Evolutionary conservation across 2,113 vertebrate genomes (phyloP).

Genomic region (Paratilapia polleni): DNA sequence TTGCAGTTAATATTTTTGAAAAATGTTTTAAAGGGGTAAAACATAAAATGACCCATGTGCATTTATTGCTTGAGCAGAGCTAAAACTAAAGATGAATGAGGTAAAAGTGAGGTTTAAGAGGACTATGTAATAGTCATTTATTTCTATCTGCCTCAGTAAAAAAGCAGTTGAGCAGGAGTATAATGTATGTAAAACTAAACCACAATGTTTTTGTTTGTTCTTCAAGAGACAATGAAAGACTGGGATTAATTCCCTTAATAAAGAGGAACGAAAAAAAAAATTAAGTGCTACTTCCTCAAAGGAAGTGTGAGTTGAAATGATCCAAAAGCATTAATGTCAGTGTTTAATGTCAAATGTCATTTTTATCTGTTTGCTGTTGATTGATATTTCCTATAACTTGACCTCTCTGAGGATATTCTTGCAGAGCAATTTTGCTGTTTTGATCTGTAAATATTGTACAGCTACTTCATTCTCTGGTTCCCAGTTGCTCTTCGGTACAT

Average conservation of each 20-base stretch:
- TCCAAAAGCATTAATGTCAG: constrained; percentile 69
- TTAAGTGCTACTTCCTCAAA: constrained; percentile 61
- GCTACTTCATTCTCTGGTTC: constrained; percentile 73
- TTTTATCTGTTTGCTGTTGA: constrained; percentile 79
- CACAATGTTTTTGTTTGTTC: constrained; percentile 73
- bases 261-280: constrained; percentile 18
- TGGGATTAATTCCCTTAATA: constrained; percentile 31
- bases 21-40: constrained; percentile 70
- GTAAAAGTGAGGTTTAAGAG: not conserved
- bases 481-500: constrained; percentile 78
- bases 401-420: constrained; percentile 60
- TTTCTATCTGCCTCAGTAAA: constrained; percentile 47
- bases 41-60: constrained; percentile 64
- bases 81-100: not conserved
- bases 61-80: constrained; percentile 25
- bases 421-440: constrained; percentile 56
- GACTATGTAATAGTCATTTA: constrained; percentile 64
- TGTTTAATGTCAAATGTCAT: constrained; percentile 73
- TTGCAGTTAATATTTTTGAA: constrained; percentile 73
- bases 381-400: constrained; percentile 73
- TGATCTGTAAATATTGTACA: constrained; percentile 82
- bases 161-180: constrained; percentile 35
- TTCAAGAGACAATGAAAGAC: constrained; percentile 69
- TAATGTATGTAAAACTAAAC: constrained; percentile 68
- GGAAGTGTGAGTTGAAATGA: constrained; percentile 62